These are phyloP conservation scores for Psammodynastes pulverulentus DNA, from an alignment of 2,113 vertebrate genomes.

Conservation along the genomic window DNA sequence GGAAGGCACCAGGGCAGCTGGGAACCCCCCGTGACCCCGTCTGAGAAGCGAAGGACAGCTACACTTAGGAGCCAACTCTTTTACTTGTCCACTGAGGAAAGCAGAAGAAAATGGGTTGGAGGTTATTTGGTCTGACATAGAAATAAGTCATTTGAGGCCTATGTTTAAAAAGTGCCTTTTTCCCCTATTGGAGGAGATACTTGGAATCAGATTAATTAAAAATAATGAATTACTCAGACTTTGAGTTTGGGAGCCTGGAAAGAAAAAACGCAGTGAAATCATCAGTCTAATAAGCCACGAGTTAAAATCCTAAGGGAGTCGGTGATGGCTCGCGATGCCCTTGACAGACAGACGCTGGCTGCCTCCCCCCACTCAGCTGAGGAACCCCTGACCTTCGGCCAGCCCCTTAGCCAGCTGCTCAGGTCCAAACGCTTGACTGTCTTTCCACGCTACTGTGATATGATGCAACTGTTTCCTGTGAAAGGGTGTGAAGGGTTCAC, in stretches of 20 bases:
- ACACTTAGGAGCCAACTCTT: background rate
- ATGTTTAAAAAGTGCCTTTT: slow-evolving; percentile 25
- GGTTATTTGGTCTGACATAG: background rate
- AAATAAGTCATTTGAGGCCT: slow-evolving; percentile 17
- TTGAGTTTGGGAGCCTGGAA: slow-evolving; percentile 64
- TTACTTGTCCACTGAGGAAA: background rate
- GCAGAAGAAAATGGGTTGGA: background rate
- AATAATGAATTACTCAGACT: slow-evolving; percentile 59
- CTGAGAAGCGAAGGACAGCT: background rate
- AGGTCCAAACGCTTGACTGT: slow-evolving; percentile 9
- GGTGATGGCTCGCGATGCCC: slow-evolving; percentile 57
- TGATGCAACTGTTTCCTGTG: background rate
- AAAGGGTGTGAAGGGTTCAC: background rate
- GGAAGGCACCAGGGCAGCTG: background rate
- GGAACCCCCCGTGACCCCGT: background rate
- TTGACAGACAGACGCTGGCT: slow-evolving; percentile 50
- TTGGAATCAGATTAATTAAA: slow-evolving; percentile 49
- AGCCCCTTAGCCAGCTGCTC: slow-evolving; percentile 11
- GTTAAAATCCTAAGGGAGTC: slow-evolving; percentile 63
- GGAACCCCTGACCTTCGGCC: slow-evolving; percentile 9
- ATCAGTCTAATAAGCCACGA: slow-evolving; percentile 67
- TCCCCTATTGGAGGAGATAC: slow-evolving; percentile 37
- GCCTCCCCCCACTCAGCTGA: slow-evolving; percentile 21
- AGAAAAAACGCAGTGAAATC: slow-evolving; percentile 70
- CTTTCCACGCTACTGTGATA: background rate